These are phyloP conservation scores for Theristicus caerulescens DNA, from an alignment of 2,113 vertebrate genomes.

Conservation along the genomic window DNA sequence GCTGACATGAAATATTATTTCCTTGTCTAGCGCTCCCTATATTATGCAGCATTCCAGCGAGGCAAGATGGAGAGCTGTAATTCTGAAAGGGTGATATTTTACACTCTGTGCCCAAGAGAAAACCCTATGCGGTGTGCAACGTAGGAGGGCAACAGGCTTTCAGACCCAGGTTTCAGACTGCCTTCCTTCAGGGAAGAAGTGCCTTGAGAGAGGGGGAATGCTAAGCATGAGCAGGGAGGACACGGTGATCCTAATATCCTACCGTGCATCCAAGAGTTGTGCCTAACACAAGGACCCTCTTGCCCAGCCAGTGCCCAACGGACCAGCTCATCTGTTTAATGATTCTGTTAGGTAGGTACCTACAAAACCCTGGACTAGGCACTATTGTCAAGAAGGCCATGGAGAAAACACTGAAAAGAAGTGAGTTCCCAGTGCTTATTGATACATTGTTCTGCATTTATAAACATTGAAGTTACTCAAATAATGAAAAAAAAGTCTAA, in stretches of 20 bases:
- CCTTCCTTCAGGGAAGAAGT: not conserved
- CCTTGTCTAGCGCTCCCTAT: not conserved
- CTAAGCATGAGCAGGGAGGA: not conserved
- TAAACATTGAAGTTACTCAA: not conserved
- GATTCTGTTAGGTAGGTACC: not conserved
- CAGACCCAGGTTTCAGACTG: not conserved
- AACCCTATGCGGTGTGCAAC: not conserved
- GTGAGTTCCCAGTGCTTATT: not conserved
- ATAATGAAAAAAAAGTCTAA: not conserved
- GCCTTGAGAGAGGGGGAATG: not conserved
- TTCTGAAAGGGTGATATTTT: not conserved
- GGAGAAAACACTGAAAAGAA: not conserved
- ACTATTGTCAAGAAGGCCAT: not conserved
- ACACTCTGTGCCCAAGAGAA: not conserved
- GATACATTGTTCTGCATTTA: not conserved
- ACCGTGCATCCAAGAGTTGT: accelerated
- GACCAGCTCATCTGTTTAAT: not conserved
- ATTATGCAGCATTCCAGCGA: not conserved
- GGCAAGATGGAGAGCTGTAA: not conserved
- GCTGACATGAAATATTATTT: not conserved
- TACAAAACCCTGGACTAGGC: not conserved
- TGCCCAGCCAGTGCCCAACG: not conserved
- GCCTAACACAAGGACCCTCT: not conserved
- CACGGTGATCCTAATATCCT: not conserved
- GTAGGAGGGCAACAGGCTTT: not conserved